Percentiles rank a stretch among this genome's conserved stretches.
Conservation (phyloP, 64 coral and sea anemone species). For the Acropora yongei region DNA sequence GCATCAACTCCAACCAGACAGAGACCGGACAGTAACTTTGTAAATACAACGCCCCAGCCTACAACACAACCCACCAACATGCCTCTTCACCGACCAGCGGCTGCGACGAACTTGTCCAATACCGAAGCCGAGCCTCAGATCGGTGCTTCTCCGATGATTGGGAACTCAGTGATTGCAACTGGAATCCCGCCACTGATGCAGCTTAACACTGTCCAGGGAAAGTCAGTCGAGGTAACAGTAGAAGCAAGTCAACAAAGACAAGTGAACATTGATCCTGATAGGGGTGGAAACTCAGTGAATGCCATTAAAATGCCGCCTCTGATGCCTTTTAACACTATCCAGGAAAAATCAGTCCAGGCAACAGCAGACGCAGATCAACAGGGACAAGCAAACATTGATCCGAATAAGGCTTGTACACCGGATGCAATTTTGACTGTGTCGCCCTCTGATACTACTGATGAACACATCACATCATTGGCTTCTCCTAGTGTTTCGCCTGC, state of each 20-base stretch:
- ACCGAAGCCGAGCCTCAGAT: not conserved
- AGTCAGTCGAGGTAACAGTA: not conserved
- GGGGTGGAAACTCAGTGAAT: not conserved
- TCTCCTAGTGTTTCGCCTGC: not conserved
- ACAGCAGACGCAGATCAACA: not conserved
- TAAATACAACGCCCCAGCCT: not conserved
- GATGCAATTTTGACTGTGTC: not conserved
- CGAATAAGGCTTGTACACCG: not conserved
- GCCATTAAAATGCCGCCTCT: not conserved
- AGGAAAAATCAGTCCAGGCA: not conserved
- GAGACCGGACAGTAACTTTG: not conserved
- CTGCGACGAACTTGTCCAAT: not conserved
- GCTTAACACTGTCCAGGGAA: not conserved
- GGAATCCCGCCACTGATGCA: not conserved
- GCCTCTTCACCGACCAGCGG: not conserved
- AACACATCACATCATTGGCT: not conserved
- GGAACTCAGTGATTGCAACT: not conserved
- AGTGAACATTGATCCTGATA: not conserved
- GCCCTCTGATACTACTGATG: not conserved
- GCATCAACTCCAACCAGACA: conserved; percentile 22
- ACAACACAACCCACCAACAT: not conserved
- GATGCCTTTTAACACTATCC: not conserved
- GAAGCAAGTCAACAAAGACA: not conserved
- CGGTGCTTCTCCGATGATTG: not conserved
- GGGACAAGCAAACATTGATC: not conserved